These are phyloP conservation scores for Cebidichthys violaceus DNA, from an alignment of 2,113 vertebrate genomes.

Conservation along the genomic window DNA sequence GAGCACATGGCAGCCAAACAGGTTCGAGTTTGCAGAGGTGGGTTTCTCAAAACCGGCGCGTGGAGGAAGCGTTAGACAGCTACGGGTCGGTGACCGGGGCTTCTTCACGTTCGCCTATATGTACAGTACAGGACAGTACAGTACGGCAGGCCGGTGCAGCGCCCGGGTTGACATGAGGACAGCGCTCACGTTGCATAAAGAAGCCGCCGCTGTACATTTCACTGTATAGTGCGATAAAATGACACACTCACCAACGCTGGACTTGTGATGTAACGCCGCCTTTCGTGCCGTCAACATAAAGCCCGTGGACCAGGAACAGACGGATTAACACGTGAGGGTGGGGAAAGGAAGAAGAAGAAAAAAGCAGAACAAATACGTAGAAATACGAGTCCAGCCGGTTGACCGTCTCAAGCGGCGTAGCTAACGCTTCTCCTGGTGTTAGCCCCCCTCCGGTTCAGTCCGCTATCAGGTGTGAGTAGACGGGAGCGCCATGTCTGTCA, in stretches of 20 bases:
- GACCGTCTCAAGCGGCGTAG: conserved; percentile 19
- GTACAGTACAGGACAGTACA: neutral
- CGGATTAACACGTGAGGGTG: conserved; percentile 4
- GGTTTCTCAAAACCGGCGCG: neutral
- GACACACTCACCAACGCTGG: conserved; percentile 31
- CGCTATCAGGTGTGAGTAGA: conserved; percentile 43
- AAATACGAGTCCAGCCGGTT: neutral
- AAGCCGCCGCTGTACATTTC: neutral
- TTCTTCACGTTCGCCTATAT: neutral
- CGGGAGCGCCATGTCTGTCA: conserved; percentile 35
- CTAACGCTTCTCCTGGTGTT: conserved; percentile 20
- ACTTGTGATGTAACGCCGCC: neutral
- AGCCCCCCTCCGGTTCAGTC: conserved; percentile 21
- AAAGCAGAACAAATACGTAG: neutral
- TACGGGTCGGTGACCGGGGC: neutral
- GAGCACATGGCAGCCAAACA: conserved; percentile 23
- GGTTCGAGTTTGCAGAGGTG: neutral
- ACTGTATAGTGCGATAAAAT: neutral
- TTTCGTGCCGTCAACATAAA: conserved; percentile 22
- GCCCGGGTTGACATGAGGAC: conserved; percentile 75
- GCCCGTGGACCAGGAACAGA: neutral
- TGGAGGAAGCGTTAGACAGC: neutral
- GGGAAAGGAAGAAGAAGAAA: neutral
- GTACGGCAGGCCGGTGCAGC: conserved; percentile 25
- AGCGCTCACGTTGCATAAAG: conserved; percentile 58